A percentile compares a stretch with the other conserved stretches of the same genome.
phyloP scores from a whole-genome alignment of 2,113 vertebrate species.

The Triplophysa siluroides region DNA sequence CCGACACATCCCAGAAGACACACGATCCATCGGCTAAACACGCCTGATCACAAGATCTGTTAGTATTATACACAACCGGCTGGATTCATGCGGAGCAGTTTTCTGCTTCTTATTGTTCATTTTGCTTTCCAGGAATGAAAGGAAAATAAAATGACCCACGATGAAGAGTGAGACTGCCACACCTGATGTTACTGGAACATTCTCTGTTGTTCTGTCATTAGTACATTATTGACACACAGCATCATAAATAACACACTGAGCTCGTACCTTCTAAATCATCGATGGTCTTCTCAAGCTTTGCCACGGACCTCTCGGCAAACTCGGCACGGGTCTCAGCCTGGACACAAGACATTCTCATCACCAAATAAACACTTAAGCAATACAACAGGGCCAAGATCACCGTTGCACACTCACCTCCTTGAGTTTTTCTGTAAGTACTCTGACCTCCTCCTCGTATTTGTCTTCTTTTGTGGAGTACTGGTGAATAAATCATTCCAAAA shows the following conservation, averaged over 20 bases:
- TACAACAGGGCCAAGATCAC: too few relatives aligned
- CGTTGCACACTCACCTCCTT: conserved; percentile 84
- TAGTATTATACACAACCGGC: conserved; percentile 2
- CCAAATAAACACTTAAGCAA: too few relatives aligned
- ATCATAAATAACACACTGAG: not conserved
- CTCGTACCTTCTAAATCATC: conserved; percentile 95
- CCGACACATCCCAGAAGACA: not conserved
- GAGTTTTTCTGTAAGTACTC: conserved; percentile 93
- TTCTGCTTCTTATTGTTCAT: not conserved
- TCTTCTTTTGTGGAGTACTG: conserved; percentile 97
- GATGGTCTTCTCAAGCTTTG: conserved; percentile 97
- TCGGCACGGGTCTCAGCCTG: conserved; percentile 96
- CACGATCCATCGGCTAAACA: not conserved
- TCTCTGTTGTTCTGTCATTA: conserved; percentile 3
- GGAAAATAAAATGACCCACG: not conserved
- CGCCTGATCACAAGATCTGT: not conserved
- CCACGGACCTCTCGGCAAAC: conserved; percentile 96
- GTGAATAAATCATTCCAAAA: conserved; percentile 46
- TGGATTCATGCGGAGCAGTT: not conserved
- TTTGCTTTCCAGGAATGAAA: not conserved
- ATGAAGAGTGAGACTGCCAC: not conserved
- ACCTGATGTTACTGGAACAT: not conserved
- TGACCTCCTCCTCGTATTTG: conserved; percentile 96
- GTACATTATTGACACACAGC: not conserved
- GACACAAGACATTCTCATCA: conserved; percentile 14